These are phyloP conservation scores for Morinoia aosen DNA, from an alignment of 2,888 invertebrate species.

Conservation along the genomic window DNA sequence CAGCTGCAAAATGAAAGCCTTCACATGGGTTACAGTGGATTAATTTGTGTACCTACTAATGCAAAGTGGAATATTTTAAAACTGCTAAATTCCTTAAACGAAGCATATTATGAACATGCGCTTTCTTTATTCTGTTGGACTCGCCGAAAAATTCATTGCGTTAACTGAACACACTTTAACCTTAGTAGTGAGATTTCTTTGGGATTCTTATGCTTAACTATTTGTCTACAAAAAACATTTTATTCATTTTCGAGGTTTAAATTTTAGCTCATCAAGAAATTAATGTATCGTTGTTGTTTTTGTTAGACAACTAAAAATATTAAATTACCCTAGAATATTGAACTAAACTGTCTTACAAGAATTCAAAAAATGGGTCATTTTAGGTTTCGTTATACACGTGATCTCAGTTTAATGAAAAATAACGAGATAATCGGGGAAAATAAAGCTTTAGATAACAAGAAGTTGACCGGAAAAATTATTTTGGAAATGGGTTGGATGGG, in stretches of 20 bases:
- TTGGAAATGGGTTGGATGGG: too few relatives aligned
- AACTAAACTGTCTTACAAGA: neutral
- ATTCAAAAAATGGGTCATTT: neutral
- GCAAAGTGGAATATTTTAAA: neutral
- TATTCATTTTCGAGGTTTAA: neutral
- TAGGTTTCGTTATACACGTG: neutral
- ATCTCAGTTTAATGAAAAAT: too few relatives aligned
- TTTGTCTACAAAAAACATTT: neutral
- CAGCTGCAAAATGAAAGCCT: neutral
- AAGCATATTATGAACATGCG: neutral
- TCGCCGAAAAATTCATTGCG: neutral
- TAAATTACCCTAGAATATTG: neutral
- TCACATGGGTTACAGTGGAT: neutral
- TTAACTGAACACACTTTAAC: neutral
- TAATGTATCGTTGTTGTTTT: neutral
- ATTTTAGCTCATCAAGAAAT: neutral
- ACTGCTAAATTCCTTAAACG: too few relatives aligned
- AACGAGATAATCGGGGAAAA: too few relatives aligned
- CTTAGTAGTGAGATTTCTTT: too few relatives aligned
- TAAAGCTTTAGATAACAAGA: too few relatives aligned
- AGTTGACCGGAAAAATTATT: too few relatives aligned
- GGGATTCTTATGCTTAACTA: neutral
- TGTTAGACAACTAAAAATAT: neutral
- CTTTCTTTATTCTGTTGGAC: neutral
- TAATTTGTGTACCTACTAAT: neutral